These are phyloP conservation scores for Chrysomallon squamiferum DNA, from an alignment of 1,140 invertebrate species.

Conservation along the genomic window DNA sequence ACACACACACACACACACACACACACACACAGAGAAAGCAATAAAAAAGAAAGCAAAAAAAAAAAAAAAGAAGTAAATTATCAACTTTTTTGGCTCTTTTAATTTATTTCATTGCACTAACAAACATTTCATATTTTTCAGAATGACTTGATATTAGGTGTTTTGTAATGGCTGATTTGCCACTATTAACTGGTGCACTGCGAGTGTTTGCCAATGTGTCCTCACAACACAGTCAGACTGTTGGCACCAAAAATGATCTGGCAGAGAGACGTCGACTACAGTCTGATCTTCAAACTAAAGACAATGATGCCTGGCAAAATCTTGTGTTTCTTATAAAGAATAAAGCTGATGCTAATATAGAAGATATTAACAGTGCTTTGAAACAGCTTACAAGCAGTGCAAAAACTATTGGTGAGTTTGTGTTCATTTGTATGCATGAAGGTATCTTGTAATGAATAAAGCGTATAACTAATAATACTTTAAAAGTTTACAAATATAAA, in stretches of 20 bases:
- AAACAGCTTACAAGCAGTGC: constrained; percentile 44
- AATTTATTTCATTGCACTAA: too few relatives aligned
- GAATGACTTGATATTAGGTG: too few relatives aligned
- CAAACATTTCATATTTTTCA: too few relatives aligned
- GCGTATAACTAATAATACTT: too few relatives aligned
- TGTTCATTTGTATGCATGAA: neutral
- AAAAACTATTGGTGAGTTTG: constrained; percentile 42
- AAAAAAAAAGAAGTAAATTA: too few relatives aligned
- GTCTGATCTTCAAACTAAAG: constrained; percentile 37
- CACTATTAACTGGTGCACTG: constrained; percentile 53
- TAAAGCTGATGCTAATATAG: constrained; percentile 22
- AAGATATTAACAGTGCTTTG: constrained; percentile 30
- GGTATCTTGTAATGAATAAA: too few relatives aligned
- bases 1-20: too few relatives aligned
- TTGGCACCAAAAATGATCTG: constrained; percentile 24
- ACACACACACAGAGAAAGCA: too few relatives aligned
- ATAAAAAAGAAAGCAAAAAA: too few relatives aligned
- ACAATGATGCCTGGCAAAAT: constrained; percentile 43
- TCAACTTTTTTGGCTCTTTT: too few relatives aligned
- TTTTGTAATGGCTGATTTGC: constrained; percentile 31
- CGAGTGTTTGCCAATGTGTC: constrained; percentile 47
- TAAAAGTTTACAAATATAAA: too few relatives aligned
- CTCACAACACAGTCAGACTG: constrained; percentile 10
- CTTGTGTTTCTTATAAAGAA: constrained; percentile 27
- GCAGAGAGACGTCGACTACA: constrained; percentile 33